These are phyloP conservation scores for Drosophila funebris DNA, from an alignment of 1,140 invertebrate species.

Conservation along the genomic window DNA sequence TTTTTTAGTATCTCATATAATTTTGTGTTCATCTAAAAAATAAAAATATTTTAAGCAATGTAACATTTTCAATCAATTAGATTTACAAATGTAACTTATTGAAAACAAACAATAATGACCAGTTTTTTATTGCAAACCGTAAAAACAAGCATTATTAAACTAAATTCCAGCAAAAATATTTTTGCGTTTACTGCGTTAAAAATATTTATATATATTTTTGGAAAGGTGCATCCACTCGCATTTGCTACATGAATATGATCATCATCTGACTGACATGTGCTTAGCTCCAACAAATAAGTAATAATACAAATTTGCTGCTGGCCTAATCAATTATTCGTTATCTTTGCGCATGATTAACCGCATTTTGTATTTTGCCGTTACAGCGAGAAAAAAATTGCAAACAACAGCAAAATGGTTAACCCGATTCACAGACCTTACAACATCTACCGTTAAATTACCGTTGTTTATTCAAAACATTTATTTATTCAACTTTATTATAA, in stretches of 20 bases:
- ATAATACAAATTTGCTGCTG: conserved; percentile 3
- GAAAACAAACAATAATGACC: too few species aligned
- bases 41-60: too few species aligned
- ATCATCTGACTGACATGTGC: conserved; percentile 4
- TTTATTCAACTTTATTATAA: conserved; percentile 36
- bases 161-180: too few species aligned
- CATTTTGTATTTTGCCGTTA: conserved; percentile 28
- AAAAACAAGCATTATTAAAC: too few species aligned
- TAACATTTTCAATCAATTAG: too few species aligned
- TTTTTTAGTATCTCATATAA: too few species aligned
- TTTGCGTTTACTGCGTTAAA: neutral
- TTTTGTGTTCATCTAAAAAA: too few species aligned
- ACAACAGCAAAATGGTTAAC: conserved; percentile 12
- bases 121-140: too few species aligned
- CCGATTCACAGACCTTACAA: conserved; percentile 44
- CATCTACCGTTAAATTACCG: conserved; percentile 27
- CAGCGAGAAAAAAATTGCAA: conserved; percentile 1
- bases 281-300: neutral
- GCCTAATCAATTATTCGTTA: conserved; percentile 28
- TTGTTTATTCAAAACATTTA: conserved; percentile 10
- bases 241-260: neutral
- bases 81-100: too few species aligned
- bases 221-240: conserved; percentile 16
- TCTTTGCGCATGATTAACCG: conserved; percentile 31
- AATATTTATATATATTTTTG: conserved; percentile 10